These are phyloP conservation scores for Menidia beryllina DNA, from an alignment of 2,113 vertebrate genomes.

Conservation along the genomic window DNA sequence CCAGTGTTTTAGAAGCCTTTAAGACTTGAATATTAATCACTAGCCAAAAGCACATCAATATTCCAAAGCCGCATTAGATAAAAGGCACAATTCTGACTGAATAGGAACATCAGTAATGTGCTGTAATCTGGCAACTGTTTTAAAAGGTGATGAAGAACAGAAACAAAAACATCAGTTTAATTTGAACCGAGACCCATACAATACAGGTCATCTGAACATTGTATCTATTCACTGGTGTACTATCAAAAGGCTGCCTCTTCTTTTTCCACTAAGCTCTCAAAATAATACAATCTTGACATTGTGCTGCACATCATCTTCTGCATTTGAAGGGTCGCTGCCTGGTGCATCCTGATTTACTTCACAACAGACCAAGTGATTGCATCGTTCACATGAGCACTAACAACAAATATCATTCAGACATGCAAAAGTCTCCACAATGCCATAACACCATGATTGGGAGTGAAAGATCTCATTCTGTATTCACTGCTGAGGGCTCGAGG, in stretches of 20 bases:
- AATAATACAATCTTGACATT: conserved; percentile 66
- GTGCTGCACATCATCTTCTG: conserved; percentile 50
- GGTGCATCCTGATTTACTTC: conserved; percentile 69
- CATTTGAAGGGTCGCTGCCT: conserved; percentile 47
- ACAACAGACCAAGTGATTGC: conserved; percentile 67
- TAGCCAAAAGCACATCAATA: background rate
- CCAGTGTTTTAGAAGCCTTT: background rate
- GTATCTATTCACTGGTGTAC: background rate
- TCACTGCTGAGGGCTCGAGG: conserved; percentile 57
- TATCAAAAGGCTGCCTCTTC: background rate
- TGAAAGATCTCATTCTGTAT: conserved; percentile 73
- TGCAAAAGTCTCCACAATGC: conserved; percentile 65
- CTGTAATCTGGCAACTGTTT: background rate
- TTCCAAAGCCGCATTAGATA: background rate
- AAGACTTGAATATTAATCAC: background rate
- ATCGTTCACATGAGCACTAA: conserved; percentile 65
- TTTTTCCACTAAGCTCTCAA: background rate
- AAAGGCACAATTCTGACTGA: background rate
- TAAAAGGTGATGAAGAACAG: background rate
- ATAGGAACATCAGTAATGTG: background rate
- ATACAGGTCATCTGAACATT: background rate
- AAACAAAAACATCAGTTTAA: background rate
- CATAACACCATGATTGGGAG: conserved; percentile 74
- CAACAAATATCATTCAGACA: conserved; percentile 69
- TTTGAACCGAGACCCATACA: background rate